phyloP scores from a whole-genome alignment of 2,113 vertebrate species.

The Campylorhamphus procurvoides region DNA sequence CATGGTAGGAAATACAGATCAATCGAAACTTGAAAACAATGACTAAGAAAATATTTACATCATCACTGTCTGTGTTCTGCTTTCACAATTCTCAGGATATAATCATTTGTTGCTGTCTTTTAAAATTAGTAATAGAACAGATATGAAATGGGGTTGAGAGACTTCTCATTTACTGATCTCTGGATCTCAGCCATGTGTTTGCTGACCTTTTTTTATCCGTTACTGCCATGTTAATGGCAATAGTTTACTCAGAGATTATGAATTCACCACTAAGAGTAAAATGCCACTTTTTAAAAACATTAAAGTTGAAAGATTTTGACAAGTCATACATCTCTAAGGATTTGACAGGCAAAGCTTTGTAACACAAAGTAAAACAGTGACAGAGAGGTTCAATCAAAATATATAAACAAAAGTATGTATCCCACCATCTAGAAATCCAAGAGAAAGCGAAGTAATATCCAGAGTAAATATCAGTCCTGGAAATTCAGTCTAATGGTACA shows the following conservation, averaged over 20 bases:
- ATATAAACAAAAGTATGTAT: not conserved
- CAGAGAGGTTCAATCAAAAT: constrained; percentile 26
- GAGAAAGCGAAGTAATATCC: not conserved
- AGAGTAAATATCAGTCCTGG: not conserved
- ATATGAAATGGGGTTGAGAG: not conserved
- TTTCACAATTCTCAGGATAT: not conserved
- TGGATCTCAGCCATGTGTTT: constrained; percentile 25
- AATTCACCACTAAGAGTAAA: constrained; percentile 4
- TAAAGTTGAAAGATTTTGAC: constrained; percentile 44
- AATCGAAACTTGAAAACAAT: not conserved
- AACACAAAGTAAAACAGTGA: constrained; percentile 14
- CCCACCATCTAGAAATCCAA: not conserved
- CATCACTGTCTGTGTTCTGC: not conserved
- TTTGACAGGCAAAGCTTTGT: constrained; percentile 3
- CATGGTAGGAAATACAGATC: not conserved
- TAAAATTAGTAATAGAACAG: constrained; percentile 16
- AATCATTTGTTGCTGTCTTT: not conserved
- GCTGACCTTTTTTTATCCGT: constrained; percentile 11
- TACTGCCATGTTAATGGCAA: not conserved
- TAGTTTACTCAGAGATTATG: constrained; percentile 54
- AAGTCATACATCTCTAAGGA: not conserved
- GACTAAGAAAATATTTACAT: not conserved
- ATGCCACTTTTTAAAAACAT: not conserved
- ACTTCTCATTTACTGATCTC: constrained; percentile 34
- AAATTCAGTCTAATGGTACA: not conserved